Percentiles rank a stretch among this genome's conserved stretches.
These are phyloP conservation scores for Pasiphila rectangulata DNA, from an alignment of 2,888 invertebrate genomes.

Conservation along the genomic window DNA sequence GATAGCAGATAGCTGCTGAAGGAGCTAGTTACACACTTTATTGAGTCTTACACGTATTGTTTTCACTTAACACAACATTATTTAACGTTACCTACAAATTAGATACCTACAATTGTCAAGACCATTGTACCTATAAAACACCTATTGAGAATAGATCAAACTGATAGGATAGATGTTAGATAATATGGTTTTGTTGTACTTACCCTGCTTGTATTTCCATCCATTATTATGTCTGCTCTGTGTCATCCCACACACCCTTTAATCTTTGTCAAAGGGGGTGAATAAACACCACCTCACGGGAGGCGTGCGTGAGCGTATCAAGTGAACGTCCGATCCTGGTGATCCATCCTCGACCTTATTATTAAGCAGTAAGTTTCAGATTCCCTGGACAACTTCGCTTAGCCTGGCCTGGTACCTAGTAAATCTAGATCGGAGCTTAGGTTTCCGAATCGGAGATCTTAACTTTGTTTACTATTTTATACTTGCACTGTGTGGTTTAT, in stretches of 20 bases:
- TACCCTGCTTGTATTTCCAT: conserved; percentile 13
- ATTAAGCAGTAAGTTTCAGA: conserved; percentile 28
- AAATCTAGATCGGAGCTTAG: conserved; percentile 56
- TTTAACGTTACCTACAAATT: too few relatives aligned
- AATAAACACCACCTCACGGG: conserved; percentile 64
- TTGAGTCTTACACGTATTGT: too few relatives aligned
- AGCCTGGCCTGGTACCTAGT: conserved; percentile 33
- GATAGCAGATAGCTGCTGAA: too few relatives aligned
- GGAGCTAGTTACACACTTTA: too few relatives aligned
- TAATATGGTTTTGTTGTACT: background rate
- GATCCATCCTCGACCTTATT: conserved; percentile 25
- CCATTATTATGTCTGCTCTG: conserved; percentile 18
- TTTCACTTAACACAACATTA: too few relatives aligned
- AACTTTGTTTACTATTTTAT: conserved; percentile 42
- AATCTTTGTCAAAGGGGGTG: conserved; percentile 56
- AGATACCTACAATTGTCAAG: too few relatives aligned
- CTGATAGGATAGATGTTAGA: background rate
- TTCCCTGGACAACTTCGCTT: conserved; percentile 25
- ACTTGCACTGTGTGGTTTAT: conserved; percentile 19
- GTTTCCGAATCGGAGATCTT: conserved; percentile 48
- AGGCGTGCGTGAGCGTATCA: conserved; percentile 65
- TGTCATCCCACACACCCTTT: conserved; percentile 23
- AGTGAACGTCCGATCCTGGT: conserved; percentile 43
- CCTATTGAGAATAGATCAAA: too few relatives aligned
- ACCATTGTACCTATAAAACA: too few relatives aligned